Evolutionary conservation across 2,888 invertebrate species (phyloP).

Genomic region (Andrena praecox): DNA sequence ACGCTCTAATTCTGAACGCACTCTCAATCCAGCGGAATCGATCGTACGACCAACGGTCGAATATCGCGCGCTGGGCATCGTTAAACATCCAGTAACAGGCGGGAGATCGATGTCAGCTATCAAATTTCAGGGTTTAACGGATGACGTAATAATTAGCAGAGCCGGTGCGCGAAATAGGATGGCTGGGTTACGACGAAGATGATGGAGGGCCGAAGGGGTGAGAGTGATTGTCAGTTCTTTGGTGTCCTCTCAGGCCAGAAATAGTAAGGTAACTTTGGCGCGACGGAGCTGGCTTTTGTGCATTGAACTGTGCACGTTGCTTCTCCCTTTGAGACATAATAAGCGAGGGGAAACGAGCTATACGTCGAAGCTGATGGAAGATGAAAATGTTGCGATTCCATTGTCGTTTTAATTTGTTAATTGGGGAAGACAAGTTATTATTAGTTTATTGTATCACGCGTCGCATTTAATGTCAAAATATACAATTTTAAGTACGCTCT

Average conservation of each 20-base stretch:
- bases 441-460: no score
- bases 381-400: no score
- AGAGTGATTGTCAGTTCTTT: not conserved
- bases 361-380: no score
- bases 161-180: not conserved
- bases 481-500: no score
- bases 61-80: not conserved
- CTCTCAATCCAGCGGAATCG: not conserved
- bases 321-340: not conserved
- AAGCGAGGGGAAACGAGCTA: no score
- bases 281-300: not conserved
- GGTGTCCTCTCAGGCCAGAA: not conserved
- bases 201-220: not conserved
- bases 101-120: constrained; percentile 32
- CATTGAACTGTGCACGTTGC: not conserved
- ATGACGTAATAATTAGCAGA: constrained; percentile 39
- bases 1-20: no score
- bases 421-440: no score
- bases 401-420: no score
- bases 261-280: not conserved
- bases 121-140: constrained; percentile 28
- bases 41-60: not conserved
- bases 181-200: not conserved
- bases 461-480: no score
- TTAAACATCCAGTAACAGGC: constrained; percentile 2